Conservation (phyloP, 2,888 invertebrate species). For the Andrena chrysosceles region DNA sequence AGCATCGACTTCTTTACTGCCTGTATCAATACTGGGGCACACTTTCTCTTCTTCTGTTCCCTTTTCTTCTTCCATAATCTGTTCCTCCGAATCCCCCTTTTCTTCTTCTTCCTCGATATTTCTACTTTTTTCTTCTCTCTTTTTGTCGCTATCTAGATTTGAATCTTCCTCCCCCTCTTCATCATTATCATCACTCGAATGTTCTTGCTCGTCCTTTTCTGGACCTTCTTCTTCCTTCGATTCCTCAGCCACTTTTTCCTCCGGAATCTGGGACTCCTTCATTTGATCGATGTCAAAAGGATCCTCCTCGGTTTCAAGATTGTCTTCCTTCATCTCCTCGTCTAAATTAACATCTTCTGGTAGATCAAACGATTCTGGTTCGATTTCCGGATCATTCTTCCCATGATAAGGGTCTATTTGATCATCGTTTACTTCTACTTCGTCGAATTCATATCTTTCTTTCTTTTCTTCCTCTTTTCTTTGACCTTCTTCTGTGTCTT, state of each 20-base stretch:
- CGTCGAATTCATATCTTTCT: constrained; percentile 94
- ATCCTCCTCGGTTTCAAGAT: constrained; percentile 89
- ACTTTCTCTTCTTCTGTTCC: constrained; percentile 80
- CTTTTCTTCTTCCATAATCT: constrained; percentile 74
- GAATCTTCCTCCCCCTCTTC: constrained; percentile 77
- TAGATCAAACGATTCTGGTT: constrained; percentile 94
- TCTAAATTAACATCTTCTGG: constrained; percentile 95
- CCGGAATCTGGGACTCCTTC: constrained; percentile 86
- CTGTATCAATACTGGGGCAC: constrained; percentile 80
- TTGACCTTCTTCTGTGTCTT: constrained; percentile 47
- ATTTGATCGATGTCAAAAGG: constrained; percentile 94
- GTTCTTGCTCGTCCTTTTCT: constrained; percentile 83
- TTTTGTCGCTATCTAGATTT: constrained; percentile 16
- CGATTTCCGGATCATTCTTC: constrained; percentile 91
- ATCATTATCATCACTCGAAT: constrained; percentile 85
- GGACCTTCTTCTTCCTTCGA: constrained; percentile 83
- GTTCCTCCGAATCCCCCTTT: constrained; percentile 74
- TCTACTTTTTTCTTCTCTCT: constrained; percentile 75
- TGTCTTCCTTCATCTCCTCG: constrained; percentile 89
- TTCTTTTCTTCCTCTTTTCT: constrained; percentile 87
- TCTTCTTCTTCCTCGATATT: constrained; percentile 76
- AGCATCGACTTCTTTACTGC: constrained; percentile 83
- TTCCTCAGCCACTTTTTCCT: constrained; percentile 81
- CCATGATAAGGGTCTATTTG: constrained; percentile 94
- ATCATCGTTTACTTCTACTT: constrained; percentile 92